These are phyloP conservation scores for Ceriagrion tenellum DNA, from an alignment of 2,888 invertebrate genomes.

Conservation along the genomic window DNA sequence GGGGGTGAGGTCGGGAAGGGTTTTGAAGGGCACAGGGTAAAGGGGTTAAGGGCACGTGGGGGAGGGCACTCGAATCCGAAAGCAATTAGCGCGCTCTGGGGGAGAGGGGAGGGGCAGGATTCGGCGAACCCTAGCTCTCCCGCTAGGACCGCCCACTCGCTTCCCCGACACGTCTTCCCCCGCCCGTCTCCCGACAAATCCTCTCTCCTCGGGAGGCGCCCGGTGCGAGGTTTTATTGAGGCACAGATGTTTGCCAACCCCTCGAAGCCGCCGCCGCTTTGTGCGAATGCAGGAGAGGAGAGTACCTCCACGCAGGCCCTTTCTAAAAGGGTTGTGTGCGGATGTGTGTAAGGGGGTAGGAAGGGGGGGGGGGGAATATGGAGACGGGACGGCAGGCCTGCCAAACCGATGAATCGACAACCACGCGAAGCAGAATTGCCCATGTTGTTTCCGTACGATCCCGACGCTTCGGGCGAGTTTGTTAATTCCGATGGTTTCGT, in stretches of 20 bases:
- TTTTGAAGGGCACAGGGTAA: neutral
- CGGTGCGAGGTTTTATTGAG: neutral
- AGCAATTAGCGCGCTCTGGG: neutral
- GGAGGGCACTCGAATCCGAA: conserved; percentile 14
- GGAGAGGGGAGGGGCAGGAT: neutral
- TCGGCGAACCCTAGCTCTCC: neutral
- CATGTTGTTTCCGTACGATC: no score
- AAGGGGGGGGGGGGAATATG: neutral
- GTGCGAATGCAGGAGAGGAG: conserved; percentile 6
- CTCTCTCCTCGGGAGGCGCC: neutral
- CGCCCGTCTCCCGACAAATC: neutral
- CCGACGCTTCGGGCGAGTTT: no score
- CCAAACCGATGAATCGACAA: neutral
- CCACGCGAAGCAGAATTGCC: no score
- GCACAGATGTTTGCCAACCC: conserved; percentile 26
- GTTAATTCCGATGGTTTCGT: no score
- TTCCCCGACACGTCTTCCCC: neutral
- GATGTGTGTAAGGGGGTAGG: neutral
- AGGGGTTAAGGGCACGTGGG: neutral
- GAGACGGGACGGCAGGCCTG: neutral
- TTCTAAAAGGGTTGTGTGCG: neutral
- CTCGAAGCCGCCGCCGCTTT: neutral
- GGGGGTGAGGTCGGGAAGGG: neutral
- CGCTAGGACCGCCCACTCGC: neutral
- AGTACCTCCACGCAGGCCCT: neutral